A percentile compares a stretch with the other conserved stretches of the same genome.
Conservation (phyloP, 2,888 invertebrate species). For the Carcina quercana region DNA sequence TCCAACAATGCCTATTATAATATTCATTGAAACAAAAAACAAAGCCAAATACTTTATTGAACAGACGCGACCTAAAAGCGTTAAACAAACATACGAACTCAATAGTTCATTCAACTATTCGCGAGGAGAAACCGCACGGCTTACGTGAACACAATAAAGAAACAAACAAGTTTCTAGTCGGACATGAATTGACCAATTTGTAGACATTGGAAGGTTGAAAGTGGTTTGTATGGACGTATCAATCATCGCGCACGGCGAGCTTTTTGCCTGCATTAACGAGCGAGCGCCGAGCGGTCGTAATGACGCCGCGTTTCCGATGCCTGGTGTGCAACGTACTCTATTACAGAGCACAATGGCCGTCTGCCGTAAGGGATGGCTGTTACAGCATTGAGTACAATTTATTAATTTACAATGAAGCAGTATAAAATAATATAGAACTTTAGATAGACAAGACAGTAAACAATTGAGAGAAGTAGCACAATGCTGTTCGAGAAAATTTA, state of each 20-base stretch:
- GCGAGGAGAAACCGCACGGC: conserved; percentile 38
- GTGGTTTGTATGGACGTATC: conserved; percentile 50
- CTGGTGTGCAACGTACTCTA: conserved; percentile 22
- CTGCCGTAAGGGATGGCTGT: too few species aligned
- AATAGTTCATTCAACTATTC: conserved; percentile 31
- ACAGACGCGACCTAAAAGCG: conserved; percentile 25
- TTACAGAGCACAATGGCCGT: conserved; percentile 36
- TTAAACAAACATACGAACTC: conserved; percentile 29
- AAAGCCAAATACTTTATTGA: too few species aligned
- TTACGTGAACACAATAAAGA: conserved; percentile 38
- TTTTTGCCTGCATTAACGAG: conserved; percentile 54
- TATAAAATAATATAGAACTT: too few species aligned
- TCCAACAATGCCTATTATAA: too few species aligned
- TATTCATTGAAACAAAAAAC: too few species aligned
- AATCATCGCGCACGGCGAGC: conserved; percentile 45
- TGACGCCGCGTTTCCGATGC: conserved; percentile 47
- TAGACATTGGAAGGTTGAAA: conserved; percentile 47
- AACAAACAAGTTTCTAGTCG: conserved; percentile 46
- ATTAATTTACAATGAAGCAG: too few species aligned
- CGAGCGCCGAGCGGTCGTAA: conserved; percentile 40
- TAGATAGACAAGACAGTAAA: too few species aligned
- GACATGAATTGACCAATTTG: conserved; percentile 56
- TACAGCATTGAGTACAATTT: too few species aligned
- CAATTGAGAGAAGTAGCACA: too few species aligned
- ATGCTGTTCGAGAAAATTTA: too few species aligned